Percentiles rank a stretch among this genome's conserved stretches.
Conservation (phyloP, 2,797 vertebrate species). For the Sus cebifrons region DNA sequence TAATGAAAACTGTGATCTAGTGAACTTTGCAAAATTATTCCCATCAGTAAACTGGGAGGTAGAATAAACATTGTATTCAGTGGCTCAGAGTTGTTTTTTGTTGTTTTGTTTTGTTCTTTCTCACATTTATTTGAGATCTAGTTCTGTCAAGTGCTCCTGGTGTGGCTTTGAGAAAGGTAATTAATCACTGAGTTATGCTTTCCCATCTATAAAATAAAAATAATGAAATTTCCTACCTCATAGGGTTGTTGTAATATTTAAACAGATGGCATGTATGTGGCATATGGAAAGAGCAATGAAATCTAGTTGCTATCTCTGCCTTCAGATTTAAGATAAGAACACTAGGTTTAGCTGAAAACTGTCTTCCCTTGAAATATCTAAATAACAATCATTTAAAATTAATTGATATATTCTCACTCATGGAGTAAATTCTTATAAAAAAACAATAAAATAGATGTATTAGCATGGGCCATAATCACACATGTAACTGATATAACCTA, state of each 20-base stretch:
- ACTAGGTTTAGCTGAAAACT: background rate
- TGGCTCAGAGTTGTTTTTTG: background rate
- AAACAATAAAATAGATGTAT: conserved; percentile 11
- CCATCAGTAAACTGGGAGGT: background rate
- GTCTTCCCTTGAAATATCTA: background rate
- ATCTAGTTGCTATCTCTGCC: background rate
- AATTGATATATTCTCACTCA: background rate
- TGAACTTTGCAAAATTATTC: background rate
- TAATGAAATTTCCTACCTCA: background rate
- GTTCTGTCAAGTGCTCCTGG: background rate
- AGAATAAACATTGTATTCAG: background rate
- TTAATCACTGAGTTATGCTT: background rate
- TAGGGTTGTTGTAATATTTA: background rate
- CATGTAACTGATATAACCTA: conserved; percentile 55
- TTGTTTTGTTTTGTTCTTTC: background rate
- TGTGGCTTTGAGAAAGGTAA: background rate
- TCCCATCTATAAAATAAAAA: background rate
- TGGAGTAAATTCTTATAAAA: conserved; percentile 20
- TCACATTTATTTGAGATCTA: background rate
- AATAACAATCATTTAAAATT: conserved; percentile 53
- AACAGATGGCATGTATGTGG: background rate
- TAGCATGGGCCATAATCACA: conserved; percentile 26
- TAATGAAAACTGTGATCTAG: background rate
- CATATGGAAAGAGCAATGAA: background rate
- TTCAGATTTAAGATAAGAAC: background rate